phyloP scores from a whole-genome alignment of 1,140 invertebrate species.

The Eumeta japonica region DNA sequence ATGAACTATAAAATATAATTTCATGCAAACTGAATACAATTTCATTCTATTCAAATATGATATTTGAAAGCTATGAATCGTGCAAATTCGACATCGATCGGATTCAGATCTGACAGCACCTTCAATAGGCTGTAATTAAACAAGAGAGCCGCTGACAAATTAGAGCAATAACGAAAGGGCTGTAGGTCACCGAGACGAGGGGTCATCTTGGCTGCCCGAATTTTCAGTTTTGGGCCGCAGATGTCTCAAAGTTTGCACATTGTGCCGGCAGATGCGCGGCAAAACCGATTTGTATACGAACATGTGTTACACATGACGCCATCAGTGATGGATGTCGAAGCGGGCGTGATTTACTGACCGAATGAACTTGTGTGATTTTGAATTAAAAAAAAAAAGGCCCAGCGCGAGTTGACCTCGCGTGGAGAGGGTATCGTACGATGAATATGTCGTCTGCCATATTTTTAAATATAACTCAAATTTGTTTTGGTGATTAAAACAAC shows the following conservation, averaged over 20 bases:
- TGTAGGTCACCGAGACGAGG: slow-evolving; percentile 27
- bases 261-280: slow-evolving; percentile 7
- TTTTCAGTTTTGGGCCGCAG: slow-evolving; percentile 25
- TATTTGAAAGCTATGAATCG: slow-evolving; percentile 35
- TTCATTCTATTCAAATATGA: too few relatives aligned
- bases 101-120: too few relatives aligned
- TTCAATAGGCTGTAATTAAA: slow-evolving; percentile 43
- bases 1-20: slow-evolving; percentile 20
- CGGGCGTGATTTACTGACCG: too few relatives aligned
- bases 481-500: too few relatives aligned
- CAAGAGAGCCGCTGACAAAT: slow-evolving; percentile 23
- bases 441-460: too few relatives aligned
- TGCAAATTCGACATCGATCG: too few relatives aligned
- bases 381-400: too few relatives aligned
- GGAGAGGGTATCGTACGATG: too few relatives aligned
- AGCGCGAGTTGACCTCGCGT: too few relatives aligned
- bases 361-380: too few relatives aligned
- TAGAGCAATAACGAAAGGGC: slow-evolving; percentile 16
- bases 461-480: too few relatives aligned
- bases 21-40: slow-evolving; percentile 32
- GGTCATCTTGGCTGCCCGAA: slow-evolving; percentile 23
- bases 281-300: slow-evolving; percentile 4
- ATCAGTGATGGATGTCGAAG: slow-evolving; percentile 4
- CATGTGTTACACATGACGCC: slow-evolving; percentile 2
- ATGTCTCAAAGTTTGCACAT: slow-evolving; percentile 26